These are phyloP conservation scores for Liodrosophila aerea DNA, from an alignment of 2,888 invertebrate species.

Conservation along the genomic window DNA sequence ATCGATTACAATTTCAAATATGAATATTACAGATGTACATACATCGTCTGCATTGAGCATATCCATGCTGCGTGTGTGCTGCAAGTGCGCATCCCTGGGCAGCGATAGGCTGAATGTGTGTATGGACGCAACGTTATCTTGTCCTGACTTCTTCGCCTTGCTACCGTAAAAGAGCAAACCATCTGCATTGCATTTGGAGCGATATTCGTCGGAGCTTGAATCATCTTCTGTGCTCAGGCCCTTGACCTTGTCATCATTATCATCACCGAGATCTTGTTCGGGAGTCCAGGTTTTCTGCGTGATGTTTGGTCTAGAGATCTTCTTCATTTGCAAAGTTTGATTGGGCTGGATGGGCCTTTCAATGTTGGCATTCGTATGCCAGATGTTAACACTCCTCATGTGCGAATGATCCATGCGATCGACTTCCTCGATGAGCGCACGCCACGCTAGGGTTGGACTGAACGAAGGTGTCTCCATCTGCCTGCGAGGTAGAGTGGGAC, in stretches of 20 bases:
- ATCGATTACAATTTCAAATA: neutral
- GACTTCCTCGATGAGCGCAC: constrained; percentile 84
- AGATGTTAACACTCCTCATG: constrained; percentile 10
- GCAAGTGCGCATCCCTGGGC: constrained; percentile 85
- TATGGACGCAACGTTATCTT: constrained; percentile 79
- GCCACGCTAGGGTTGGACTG: constrained; percentile 93
- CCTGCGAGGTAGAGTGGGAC: constrained; percentile 91
- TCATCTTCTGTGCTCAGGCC: constrained; percentile 49
- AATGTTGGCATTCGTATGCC: neutral
- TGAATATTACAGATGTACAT: constrained; percentile 1
- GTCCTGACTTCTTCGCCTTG: constrained; percentile 26
- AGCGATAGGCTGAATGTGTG: constrained; percentile 90
- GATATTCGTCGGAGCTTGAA: constrained; percentile 78
- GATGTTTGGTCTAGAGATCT: constrained; percentile 14
- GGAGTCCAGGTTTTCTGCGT: constrained; percentile 88
- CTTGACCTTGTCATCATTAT: constrained; percentile 74
- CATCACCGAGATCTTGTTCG: constrained; percentile 91
- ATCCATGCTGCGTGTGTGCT: constrained; percentile 30
- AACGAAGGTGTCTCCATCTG: constrained; percentile 90
- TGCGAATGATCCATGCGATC: constrained; percentile 34
- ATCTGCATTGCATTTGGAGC: constrained; percentile 48
- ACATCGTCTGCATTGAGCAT: constrained; percentile 31
- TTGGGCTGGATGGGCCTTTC: constrained; percentile 52
- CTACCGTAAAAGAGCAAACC: constrained; percentile 50
- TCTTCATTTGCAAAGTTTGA: constrained; percentile 26